These are phyloP conservation scores for Exephanes ischioxanthus DNA, from an alignment of 2,888 invertebrate species.

Conservation along the genomic window DNA sequence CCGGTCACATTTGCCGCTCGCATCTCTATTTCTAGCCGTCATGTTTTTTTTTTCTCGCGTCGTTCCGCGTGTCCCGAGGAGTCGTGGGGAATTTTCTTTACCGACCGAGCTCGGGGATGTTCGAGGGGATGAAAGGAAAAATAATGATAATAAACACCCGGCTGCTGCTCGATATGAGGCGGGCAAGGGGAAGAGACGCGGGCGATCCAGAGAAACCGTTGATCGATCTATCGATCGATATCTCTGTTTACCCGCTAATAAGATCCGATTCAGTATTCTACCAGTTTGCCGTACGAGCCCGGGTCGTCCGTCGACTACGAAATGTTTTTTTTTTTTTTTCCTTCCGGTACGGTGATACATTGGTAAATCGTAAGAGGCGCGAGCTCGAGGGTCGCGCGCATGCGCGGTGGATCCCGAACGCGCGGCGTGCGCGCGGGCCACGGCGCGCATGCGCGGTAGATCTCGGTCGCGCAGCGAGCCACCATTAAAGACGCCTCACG, in stretches of 20 bases:
- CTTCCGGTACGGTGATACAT: background rate
- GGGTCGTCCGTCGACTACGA: background rate
- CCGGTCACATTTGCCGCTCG: too few relatives aligned
- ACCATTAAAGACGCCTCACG: too few relatives aligned
- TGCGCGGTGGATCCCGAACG: too few relatives aligned
- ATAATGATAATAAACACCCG: background rate
- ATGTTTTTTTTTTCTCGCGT: too few relatives aligned
- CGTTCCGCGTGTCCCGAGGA: too few relatives aligned
- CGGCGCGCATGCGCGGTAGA: too few relatives aligned
- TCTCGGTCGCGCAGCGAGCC: too few relatives aligned
- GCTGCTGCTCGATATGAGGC: constrained; percentile 44
- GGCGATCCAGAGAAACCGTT: background rate
- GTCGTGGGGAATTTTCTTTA: too few relatives aligned
- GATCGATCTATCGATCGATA: background rate
- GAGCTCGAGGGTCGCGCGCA: too few relatives aligned
- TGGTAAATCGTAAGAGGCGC: too few relatives aligned
- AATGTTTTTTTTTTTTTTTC: background rate
- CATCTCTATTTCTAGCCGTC: background rate
- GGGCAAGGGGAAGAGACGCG: constrained; percentile 5
- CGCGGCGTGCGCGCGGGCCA: too few relatives aligned
- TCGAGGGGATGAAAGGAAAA: background rate
- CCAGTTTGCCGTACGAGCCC: constrained; percentile 25
- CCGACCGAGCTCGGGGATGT: background rate
- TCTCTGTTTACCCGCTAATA: constrained; percentile 7
- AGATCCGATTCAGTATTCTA: constrained; percentile 57